A percentile compares a stretch with the other conserved stretches of the same genome.
Conservation (phyloP, 2,113 vertebrate species). For the Chaetodon auriga region DNA sequence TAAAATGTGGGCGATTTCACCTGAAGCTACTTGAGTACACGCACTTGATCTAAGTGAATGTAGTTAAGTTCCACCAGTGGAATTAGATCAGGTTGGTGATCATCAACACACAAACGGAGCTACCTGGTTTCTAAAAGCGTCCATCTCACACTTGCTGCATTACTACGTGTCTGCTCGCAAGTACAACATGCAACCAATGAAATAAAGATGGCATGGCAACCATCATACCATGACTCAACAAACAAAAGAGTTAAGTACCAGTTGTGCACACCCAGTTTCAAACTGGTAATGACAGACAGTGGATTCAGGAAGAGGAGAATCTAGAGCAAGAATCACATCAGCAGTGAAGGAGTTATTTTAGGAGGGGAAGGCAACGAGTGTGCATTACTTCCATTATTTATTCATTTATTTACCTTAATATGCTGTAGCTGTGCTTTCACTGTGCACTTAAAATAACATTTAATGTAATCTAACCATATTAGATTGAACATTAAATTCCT, state of each 20-base stretch:
- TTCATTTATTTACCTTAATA: background rate
- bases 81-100: too few species aligned
- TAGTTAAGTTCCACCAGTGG: too few species aligned
- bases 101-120: background rate
- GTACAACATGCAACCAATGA: slow-evolving; percentile 8
- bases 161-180: background rate
- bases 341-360: background rate
- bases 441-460: background rate
- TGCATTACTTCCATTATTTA: background rate
- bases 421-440: background rate
- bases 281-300: background rate
- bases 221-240: slow-evolving; percentile 28
- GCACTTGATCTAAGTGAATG: too few species aligned
- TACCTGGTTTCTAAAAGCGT: background rate
- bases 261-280: slow-evolving; percentile 25
- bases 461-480: background rate
- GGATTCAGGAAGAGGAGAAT: background rate
- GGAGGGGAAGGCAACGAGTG: too few species aligned
- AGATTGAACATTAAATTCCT: background rate
- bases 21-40: too few species aligned
- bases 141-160: background rate
- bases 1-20: too few species aligned
- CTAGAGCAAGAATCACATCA: background rate
- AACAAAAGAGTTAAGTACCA: background rate
- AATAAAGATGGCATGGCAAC: slow-evolving; percentile 24